Evolutionary conservation across 2,113 vertebrate genomes (phyloP).

Genomic region (Anser brachyrhynchus): DNA sequence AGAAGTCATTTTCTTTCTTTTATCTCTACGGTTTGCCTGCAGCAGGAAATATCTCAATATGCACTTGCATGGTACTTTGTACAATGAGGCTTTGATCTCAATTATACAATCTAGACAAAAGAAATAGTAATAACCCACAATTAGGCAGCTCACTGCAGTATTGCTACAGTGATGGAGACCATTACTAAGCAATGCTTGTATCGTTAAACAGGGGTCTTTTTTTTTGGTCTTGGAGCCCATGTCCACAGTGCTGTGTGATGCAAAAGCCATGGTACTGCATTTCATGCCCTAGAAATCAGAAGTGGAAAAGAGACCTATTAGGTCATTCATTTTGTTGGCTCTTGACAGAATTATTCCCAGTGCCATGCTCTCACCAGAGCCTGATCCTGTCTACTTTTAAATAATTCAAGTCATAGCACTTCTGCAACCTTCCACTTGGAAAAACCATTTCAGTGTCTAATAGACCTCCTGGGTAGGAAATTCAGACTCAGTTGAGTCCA

Average conservation of each 20-base stretch:
- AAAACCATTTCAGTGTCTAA: conserved; percentile 18
- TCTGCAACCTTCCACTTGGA: conserved; percentile 17
- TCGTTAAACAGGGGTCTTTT: fast-evolving
- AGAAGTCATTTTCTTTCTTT: background rate
- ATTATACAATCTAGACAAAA: background rate
- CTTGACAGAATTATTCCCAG: background rate
- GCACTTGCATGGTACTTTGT: background rate
- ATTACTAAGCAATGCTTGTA: background rate
- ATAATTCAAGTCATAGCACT: background rate
- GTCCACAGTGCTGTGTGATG: background rate
- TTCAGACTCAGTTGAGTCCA: background rate
- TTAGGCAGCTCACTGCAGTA: background rate
- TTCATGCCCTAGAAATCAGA: background rate
- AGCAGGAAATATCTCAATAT: fast-evolving
- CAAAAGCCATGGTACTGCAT: fast-evolving
- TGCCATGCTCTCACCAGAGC: background rate
- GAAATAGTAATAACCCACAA: background rate
- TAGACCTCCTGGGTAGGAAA: conserved; percentile 31
- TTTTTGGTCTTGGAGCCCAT: fast-evolving
- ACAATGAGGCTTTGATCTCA: background rate
- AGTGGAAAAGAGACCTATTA: background rate
- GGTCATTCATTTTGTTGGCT: conserved; percentile 21
- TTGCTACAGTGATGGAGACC: background rate
- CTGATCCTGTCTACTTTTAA: background rate
- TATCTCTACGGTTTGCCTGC: background rate